Evolutionary conservation across 2,113 vertebrate genomes (phyloP).

Genomic region (Chionomys nivalis): DNA sequence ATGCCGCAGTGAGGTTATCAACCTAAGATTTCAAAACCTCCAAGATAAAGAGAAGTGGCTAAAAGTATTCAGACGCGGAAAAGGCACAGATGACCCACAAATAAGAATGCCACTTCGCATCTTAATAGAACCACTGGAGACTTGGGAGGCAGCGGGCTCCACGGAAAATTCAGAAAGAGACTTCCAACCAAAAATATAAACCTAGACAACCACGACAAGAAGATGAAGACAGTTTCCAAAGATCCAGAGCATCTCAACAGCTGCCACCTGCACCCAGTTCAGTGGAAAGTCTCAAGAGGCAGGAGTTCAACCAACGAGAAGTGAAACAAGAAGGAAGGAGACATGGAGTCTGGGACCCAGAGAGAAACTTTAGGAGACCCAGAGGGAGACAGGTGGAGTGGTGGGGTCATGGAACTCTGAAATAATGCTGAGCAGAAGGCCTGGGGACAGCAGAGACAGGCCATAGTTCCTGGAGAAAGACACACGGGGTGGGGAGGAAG

Average conservation of each 20-base stretch:
- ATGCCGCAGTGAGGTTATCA: not conserved
- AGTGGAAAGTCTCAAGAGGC: not conserved
- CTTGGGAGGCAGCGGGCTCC: not conserved
- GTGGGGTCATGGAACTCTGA: not conserved
- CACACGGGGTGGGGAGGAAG: not conserved
- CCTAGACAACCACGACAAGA: not conserved
- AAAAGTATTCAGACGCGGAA: not conserved
- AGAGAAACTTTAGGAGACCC: not conserved
- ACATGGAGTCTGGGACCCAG: not conserved
- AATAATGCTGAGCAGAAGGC: not conserved
- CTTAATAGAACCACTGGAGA: not conserved
- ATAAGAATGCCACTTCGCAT: not conserved
- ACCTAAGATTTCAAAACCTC: not conserved
- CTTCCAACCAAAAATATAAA: conserved; percentile 21
- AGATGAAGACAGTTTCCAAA: not conserved
- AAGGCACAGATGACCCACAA: not conserved
- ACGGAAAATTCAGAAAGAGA: conserved; percentile 1
- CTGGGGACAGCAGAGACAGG: not conserved
- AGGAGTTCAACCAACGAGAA: not conserved
- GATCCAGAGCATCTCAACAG: not conserved
- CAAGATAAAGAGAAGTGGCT: not conserved
- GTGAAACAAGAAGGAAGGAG: not conserved
- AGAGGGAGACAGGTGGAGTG: not conserved
- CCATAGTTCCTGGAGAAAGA: not conserved
- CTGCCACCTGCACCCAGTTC: not conserved